Evolutionary conservation across 2,888 invertebrate species (phyloP).

Genomic region (Campoletis raptor): DNA sequence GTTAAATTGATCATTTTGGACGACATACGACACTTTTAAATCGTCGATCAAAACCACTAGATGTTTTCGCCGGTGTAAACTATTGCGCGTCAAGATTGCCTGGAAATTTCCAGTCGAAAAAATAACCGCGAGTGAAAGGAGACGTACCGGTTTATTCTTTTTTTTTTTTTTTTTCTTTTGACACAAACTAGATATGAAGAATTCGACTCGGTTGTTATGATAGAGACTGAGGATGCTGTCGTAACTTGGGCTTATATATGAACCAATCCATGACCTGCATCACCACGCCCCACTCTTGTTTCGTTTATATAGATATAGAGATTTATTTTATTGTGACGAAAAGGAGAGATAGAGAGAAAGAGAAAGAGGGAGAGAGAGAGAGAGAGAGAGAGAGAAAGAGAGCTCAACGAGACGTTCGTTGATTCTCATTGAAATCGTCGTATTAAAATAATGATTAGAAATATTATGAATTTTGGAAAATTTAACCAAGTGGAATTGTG

Average conservation of each 20-base stretch:
- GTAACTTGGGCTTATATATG: constrained; percentile 78
- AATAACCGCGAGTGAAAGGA: constrained; percentile 57
- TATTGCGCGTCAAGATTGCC: neutral
- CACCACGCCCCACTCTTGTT: constrained; percentile 69
- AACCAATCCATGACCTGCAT: constrained; percentile 69
- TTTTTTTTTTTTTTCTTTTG: constrained; percentile 1
- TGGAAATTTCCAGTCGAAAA: constrained; percentile 22
- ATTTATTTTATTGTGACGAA: constrained; percentile 54
- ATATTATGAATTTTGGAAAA: neutral
- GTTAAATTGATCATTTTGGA: neutral
- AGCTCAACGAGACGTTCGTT: neutral
- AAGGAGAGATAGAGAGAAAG: constrained; percentile 6
- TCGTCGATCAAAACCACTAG: neutral
- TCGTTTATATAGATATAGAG: constrained; percentile 4
- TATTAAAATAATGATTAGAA: neutral
- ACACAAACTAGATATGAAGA: constrained; percentile 65
- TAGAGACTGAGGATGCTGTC: constrained; percentile 75
- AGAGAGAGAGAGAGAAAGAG: constrained; percentile 20
- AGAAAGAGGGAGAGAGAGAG: constrained; percentile 11
- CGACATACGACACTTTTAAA: constrained; percentile 21
- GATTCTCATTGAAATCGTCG: neutral
- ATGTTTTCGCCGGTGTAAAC: constrained; percentile 5
- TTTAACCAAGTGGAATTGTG: neutral
- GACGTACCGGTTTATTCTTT: constrained; percentile 69
- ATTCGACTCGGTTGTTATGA: constrained; percentile 59